Evolutionary conservation across 1,140 invertebrate genomes (phyloP).

Genomic region (Stegodyphus dumicola): DNA sequence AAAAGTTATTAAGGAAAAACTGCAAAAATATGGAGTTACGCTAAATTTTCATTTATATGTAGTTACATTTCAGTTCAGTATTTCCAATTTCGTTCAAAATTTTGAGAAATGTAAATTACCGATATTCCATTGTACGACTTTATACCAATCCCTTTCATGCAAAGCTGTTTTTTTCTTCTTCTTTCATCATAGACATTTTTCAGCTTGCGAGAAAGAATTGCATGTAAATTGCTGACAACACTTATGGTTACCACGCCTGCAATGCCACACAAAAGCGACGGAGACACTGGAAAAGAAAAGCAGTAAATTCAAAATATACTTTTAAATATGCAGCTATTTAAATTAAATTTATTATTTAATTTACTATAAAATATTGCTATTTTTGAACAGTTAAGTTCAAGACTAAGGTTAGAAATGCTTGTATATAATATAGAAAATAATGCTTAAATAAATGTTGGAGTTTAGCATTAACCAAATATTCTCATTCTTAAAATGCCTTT

Average conservation of each 20-base stretch:
- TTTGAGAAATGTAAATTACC: neutral
- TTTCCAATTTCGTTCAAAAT: too few species aligned
- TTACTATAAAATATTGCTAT: too few species aligned
- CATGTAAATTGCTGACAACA: constrained; percentile 7
- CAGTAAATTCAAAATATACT: neutral
- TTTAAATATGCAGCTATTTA: neutral
- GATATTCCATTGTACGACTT: constrained; percentile 28
- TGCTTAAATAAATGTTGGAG: too few species aligned
- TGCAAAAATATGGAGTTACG: too few species aligned
- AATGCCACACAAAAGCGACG: constrained; percentile 12
- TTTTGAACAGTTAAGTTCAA: too few species aligned
- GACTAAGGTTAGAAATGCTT: too few species aligned
- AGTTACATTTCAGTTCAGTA: too few species aligned
- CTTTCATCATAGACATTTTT: neutral
- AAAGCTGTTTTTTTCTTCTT: neutral
- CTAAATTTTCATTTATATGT: neutral
- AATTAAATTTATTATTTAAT: too few species aligned
- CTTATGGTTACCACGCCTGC: constrained; percentile 26
- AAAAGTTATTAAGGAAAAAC: too few species aligned
- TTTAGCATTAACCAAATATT: too few species aligned
- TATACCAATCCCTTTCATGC: constrained; percentile 28
- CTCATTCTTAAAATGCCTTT: too few species aligned
- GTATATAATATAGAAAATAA: too few species aligned
- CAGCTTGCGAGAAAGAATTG: neutral
- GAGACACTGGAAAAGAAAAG: constrained; percentile 22